A percentile compares a stretch with the other conserved stretches of the same genome.
Evolutionary conservation across 1,140 invertebrate genomes (phyloP).

Genomic region (Pygmarrhopalites habei): DNA sequence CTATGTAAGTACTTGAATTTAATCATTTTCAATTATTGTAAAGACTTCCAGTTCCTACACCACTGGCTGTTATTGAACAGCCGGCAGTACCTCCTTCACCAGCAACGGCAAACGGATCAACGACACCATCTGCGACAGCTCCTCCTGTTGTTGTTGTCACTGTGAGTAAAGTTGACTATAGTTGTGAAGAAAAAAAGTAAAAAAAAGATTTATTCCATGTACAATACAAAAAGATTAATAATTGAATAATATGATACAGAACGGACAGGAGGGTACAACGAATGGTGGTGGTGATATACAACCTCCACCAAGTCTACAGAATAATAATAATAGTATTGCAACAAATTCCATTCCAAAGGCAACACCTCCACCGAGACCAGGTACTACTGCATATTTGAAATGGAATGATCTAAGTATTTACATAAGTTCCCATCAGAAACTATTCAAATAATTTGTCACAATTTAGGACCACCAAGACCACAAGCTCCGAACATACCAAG

Average conservation of each 20-base stretch:
- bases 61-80: too few relatives aligned
- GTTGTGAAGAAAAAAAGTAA: constrained; percentile 7
- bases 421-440: too few relatives aligned
- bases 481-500: constrained; percentile 38
- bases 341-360: constrained; percentile 34
- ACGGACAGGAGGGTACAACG: constrained; percentile 43
- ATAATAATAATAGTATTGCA: not conserved
- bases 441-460: too few relatives aligned
- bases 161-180: constrained; percentile 9
- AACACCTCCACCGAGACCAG: too few relatives aligned
- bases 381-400: too few relatives aligned
- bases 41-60: too few relatives aligned
- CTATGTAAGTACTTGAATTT: too few relatives aligned
- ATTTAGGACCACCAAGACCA: constrained; percentile 39
- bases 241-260: constrained; percentile 39
- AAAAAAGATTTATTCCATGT: not conserved
- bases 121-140: too few relatives aligned
- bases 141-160: constrained; percentile 12
- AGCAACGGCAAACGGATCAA: too few relatives aligned
- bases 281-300: constrained; percentile 37
- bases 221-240: constrained; percentile 10
- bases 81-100: too few relatives aligned
- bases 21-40: too few relatives aligned
- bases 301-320: constrained; percentile 25
- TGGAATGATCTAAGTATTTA: too few relatives aligned